Evolutionary conservation across 2,113 vertebrate species (phyloP).

Genomic region (Nothoprocta pentlandii): DNA sequence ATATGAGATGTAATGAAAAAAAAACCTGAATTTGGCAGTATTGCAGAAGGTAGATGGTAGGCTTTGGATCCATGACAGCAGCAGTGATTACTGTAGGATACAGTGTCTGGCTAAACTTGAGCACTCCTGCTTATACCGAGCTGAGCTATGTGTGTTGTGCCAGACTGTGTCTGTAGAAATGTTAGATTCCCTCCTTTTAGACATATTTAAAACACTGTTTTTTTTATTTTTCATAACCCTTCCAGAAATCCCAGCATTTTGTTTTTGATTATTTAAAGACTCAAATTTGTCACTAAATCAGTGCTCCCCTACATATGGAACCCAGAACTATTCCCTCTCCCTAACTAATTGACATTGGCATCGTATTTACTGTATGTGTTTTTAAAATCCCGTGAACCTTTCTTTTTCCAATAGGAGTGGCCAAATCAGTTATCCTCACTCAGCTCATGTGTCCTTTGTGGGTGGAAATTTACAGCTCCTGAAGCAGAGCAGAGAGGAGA

Average conservation of each 20-base stretch:
- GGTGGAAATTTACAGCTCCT: constrained; percentile 43
- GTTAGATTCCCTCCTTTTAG: not conserved
- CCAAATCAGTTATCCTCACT: not conserved
- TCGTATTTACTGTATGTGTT: not conserved
- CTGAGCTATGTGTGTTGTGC: not conserved
- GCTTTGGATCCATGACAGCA: not conserved
- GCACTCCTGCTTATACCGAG: not conserved
- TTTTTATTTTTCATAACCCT: not conserved
- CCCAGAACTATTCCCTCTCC: not conserved
- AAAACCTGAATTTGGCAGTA: not conserved
- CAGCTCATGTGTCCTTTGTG: not conserved
- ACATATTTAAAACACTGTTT: not conserved
- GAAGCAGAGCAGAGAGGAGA: not conserved
- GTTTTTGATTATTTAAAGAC: not conserved
- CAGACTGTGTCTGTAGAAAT: not conserved
- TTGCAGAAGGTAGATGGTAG: not conserved
- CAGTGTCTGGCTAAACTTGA: not conserved
- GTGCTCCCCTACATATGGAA: not conserved
- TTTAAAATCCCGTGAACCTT: not conserved
- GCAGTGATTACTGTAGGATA: not conserved
- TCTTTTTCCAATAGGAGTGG: constrained; percentile 4
- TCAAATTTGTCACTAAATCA: not conserved
- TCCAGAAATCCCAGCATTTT: not conserved
- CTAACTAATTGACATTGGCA: not conserved
- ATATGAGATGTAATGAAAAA: constrained; percentile 2